These are phyloP conservation scores for Catocala nupta DNA, from an alignment of 2,888 invertebrate genomes.

Conservation along the genomic window DNA sequence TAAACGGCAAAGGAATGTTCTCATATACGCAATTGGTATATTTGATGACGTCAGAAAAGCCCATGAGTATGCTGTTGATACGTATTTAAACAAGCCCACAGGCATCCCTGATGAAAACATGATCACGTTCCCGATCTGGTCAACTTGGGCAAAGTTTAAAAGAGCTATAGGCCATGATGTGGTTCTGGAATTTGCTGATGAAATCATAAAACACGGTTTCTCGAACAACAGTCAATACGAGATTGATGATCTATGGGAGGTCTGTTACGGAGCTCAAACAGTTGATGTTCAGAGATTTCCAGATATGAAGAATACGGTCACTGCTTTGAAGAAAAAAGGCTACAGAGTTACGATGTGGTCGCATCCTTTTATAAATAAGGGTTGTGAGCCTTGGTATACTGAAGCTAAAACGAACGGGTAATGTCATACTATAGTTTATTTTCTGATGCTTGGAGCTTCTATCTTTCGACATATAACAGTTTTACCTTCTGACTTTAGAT, in stretches of 20 bases:
- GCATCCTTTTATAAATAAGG: constrained; percentile 89
- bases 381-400: constrained; percentile 84
- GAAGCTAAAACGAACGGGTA: constrained; percentile 79
- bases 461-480: neutral
- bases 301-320: constrained; percentile 82
- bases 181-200: constrained; percentile 82
- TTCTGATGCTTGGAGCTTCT: too few relatives aligned
- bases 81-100: constrained; percentile 87
- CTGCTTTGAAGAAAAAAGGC: constrained; percentile 73
- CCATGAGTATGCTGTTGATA: constrained; percentile 88
- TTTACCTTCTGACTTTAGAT: constrained; percentile 59
- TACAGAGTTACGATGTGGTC: constrained; percentile 89
- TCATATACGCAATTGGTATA: constrained; percentile 88
- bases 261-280: constrained; percentile 88
- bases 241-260: constrained; percentile 90
- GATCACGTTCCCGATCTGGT: constrained; percentile 89
- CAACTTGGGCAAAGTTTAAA: constrained; percentile 89
- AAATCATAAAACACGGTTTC: constrained; percentile 82
- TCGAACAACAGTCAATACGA: constrained; percentile 85
- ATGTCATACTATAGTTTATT: constrained; percentile 14
- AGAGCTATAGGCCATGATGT: constrained; percentile 81
- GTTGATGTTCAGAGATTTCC: constrained; percentile 85
- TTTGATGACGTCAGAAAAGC: constrained; percentile 86
- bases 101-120: constrained; percentile 86
- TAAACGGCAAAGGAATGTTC: constrained; percentile 73